Evolutionary conservation across 1,140 invertebrate species (phyloP), one percentile per base, ranked within the genome.

Genomic region (Ditylenchus dipsaci): DNA sequence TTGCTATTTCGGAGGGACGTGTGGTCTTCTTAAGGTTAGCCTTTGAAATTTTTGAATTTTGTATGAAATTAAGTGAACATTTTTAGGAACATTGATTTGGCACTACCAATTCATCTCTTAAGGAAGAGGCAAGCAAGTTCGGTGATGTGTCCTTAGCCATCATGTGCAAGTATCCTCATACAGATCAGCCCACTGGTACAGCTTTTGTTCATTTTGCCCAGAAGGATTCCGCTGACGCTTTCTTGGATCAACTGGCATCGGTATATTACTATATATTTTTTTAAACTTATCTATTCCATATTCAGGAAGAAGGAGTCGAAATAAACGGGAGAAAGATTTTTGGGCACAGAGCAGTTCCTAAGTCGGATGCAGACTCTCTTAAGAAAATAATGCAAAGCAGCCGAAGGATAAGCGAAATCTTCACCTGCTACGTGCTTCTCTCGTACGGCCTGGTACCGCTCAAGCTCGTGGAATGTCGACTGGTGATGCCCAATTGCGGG

Each of bases 321-420:
- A 38, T 76, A 19, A 66, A 77, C n/a, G 74, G 75, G 9, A 76
- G 74, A 15, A 47, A 57, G 23, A 19, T 78, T 13, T 57, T 53
- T 19, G 76, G 76, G n/a, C 53, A 74, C 58, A 45, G 76, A 17
- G 76, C 76, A 38, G 78, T 78, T 29, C 43, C 65, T n/a, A 43
- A 65, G 47, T 49, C 74, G 29, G 45, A 78, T 19, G 76, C 76
- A 1, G 11, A 29, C 19, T 9, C 73, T 11, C 74, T 81, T 63
- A 59, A 60, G 30, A 47, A 67, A 42, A 63, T 19, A 60, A 21
- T 15, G 57, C 69, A 23, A 80, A 75, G n/a, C 38, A 72, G 19
- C 23, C 59, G n/a, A 81, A 76, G 43, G 76, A 78, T 63, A 80
- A 78, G 29, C 58, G 76, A 21, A 78, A 78, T 66, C 69, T 78